These are phyloP conservation scores for Actinemys pallida DNA, from an alignment of 2,113 vertebrate genomes.

Conservation along the genomic window DNA sequence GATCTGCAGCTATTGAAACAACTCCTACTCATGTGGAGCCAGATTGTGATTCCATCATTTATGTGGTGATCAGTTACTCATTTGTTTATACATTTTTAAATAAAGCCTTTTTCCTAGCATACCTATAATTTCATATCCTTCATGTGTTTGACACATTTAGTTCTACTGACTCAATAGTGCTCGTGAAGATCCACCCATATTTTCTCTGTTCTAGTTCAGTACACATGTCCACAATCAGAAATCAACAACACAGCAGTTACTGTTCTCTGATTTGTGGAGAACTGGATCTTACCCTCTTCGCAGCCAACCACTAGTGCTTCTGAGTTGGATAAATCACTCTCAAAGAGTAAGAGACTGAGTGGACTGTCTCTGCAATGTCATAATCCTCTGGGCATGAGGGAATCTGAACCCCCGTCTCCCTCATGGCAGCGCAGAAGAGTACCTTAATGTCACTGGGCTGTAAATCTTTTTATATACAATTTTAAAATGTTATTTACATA, in stretches of 20 bases:
- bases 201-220: not conserved
- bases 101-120: not conserved
- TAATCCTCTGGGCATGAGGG: not conserved
- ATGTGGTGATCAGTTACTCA: not conserved
- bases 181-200: constrained; percentile 4
- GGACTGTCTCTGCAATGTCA: not conserved
- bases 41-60: constrained; percentile 9
- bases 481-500: not conserved
- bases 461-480: not conserved
- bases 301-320: not conserved
- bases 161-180: not conserved
- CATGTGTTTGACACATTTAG: not conserved
- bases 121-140: not conserved
- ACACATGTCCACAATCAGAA: not conserved
- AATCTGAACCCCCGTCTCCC: not conserved
- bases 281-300: not conserved
- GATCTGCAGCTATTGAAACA: constrained; percentile 25
- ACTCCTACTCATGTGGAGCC: not conserved
- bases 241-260: not conserved
- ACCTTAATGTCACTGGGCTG: not conserved
- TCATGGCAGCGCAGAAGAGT: not conserved
- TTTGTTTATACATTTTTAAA: not conserved
- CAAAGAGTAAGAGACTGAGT: not conserved
- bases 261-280: not conserved
- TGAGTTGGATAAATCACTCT: not conserved